These are phyloP conservation scores for Dryoscopus gambensis DNA, from an alignment of 2,113 vertebrate species.

Conservation along the genomic window DNA sequence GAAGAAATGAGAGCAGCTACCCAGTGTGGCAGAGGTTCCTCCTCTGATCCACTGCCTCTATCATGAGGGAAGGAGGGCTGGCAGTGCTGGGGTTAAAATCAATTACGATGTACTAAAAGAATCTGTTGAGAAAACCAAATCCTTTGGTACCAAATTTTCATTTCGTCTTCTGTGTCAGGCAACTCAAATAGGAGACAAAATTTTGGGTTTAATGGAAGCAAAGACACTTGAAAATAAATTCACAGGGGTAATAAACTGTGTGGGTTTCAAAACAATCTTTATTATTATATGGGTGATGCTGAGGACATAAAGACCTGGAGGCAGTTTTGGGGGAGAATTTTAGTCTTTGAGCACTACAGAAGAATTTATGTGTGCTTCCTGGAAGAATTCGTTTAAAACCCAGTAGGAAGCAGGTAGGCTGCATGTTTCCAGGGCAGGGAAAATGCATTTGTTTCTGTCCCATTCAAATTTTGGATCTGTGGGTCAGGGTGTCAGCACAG, in stretches of 20 bases:
- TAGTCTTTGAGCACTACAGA: not conserved
- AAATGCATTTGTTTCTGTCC: not conserved
- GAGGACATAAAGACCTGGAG: not conserved
- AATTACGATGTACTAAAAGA: not conserved
- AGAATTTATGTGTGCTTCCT: not conserved
- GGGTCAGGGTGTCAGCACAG: not conserved
- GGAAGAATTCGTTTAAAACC: conserved; percentile 3
- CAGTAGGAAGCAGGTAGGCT: not conserved
- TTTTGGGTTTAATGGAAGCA: not conserved
- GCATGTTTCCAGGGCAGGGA: not conserved
- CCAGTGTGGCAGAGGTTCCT: not conserved
- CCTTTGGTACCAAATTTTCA: not conserved
- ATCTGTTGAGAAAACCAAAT: not conserved
- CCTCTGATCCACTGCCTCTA: not conserved
- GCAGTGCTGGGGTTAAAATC: not conserved
- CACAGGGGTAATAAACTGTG: not conserved
- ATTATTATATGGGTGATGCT: not conserved
- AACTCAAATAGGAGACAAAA: not conserved
- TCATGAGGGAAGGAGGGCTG: not conserved
- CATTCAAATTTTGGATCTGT: not conserved
- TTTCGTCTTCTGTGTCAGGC: not conserved
- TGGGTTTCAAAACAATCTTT: conserved; percentile 49
- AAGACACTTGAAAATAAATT: not conserved
- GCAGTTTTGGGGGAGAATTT: not conserved
- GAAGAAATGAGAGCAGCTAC: not conserved